A percentile compares a stretch with the other conserved stretches of the same genome.
Conservation (phyloP, 2,888 invertebrate genomes). For the Cepaea hortensis region DNA sequence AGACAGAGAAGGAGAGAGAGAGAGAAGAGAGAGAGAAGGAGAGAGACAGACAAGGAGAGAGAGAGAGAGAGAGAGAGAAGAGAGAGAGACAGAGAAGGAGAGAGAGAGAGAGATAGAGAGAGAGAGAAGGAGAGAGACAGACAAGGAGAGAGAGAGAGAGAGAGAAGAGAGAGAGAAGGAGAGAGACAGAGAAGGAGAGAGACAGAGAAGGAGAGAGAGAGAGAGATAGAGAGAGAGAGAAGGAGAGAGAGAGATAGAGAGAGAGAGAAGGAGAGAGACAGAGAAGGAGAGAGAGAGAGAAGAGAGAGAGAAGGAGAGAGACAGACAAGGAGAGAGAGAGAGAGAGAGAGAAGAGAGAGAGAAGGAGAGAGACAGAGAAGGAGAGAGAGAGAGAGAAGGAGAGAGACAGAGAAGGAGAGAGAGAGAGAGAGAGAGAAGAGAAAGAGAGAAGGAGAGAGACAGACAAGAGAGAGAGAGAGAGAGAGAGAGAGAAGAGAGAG, state of each 20-base stretch:
- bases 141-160: neutral
- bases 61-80: neutral
- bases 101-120: too few relatives aligned
- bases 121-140: too few relatives aligned
- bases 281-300: neutral
- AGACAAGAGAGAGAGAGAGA: slow-evolving; percentile 8
- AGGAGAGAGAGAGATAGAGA: too few relatives aligned
- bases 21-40: slow-evolving; percentile 1
- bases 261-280: too few relatives aligned
- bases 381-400: neutral
- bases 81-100: neutral
- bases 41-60: slow-evolving; percentile 19
- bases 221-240: too few relatives aligned
- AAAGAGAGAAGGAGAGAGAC: neutral
- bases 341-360: neutral
- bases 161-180: neutral
- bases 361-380: too few relatives aligned
- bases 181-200: neutral
- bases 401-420: neutral
- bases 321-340: too few relatives aligned
- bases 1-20: slow-evolving; percentile 9
- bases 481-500: neutral
- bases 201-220: too few relatives aligned
- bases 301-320: neutral
- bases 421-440: slow-evolving; percentile 11